Conservation (phyloP, 2,113 vertebrate genomes). For the Scomber japonicus region DNA sequence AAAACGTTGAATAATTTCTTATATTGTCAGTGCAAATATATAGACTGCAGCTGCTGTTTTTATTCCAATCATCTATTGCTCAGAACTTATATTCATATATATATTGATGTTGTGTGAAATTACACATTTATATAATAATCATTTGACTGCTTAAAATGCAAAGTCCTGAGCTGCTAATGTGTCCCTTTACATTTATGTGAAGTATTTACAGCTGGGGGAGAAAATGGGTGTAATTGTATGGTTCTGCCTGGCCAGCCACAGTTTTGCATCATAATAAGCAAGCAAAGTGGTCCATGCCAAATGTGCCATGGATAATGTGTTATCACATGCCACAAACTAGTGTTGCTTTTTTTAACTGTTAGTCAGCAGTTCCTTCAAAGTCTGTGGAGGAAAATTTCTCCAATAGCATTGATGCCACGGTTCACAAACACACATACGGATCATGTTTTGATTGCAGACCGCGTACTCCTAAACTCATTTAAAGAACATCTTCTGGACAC, state of each 20-base stretch:
- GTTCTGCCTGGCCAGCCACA: constrained; percentile 1
- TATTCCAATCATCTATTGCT: background rate
- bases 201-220: background rate
- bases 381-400: background rate
- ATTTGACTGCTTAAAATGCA: background rate
- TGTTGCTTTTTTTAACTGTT: constrained; percentile 6
- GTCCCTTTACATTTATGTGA: background rate
- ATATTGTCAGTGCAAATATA: background rate
- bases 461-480: background rate
- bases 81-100: no score
- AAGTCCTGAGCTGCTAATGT: background rate
- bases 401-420: background rate
- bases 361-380: constrained; percentile 21
- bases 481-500: background rate
- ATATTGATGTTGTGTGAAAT: background rate
- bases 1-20: no score
- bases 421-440: background rate
- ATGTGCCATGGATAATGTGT: constrained; percentile 31
- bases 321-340: constrained; percentile 20
- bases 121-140: background rate
- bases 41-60: no score
- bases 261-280: constrained; percentile 19
- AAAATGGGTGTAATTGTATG: background rate
- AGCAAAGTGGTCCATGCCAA: constrained; percentile 6
- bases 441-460: background rate